Conservation (phyloP, 2,113 vertebrate species). For the Noctilio leporinus region DNA sequence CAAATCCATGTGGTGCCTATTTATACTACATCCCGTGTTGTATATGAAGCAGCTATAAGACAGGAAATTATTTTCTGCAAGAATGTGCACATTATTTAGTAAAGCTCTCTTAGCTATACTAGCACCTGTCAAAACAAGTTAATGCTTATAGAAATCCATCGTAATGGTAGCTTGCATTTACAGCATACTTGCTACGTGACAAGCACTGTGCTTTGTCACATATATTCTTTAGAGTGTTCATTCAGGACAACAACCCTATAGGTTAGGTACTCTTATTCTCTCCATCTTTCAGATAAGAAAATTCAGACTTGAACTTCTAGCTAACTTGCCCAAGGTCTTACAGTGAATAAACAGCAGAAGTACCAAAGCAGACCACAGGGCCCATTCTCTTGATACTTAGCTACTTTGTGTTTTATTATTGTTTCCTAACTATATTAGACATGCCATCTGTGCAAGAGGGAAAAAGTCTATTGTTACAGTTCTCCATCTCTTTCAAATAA, state of each 20-base stretch:
- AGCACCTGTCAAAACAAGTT: background rate
- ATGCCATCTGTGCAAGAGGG: background rate
- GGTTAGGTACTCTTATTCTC: background rate
- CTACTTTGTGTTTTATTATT: background rate
- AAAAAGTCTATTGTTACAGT: background rate
- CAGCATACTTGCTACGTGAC: background rate
- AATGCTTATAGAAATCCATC: background rate
- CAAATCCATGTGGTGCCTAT: background rate
- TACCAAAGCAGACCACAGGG: background rate
- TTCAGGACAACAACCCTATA: background rate
- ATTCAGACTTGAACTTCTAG: background rate
- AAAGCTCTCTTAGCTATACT: background rate
- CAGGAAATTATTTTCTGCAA: background rate
- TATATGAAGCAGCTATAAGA: background rate
- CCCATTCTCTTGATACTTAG: background rate
- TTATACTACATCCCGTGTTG: background rate
- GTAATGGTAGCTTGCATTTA: background rate
- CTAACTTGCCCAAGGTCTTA: background rate
- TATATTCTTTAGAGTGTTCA: background rate
- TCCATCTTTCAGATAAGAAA: background rate
- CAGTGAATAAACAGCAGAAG: background rate
- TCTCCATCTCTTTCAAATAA: background rate
- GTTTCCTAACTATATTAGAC: background rate
- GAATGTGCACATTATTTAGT: background rate
- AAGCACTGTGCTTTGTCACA: background rate